Evolutionary conservation across 2,797 vertebrate genomes (phyloP), one percentile per base, ranked within the genome.

Genomic region (Typhlichthys subterraneus): DNA sequence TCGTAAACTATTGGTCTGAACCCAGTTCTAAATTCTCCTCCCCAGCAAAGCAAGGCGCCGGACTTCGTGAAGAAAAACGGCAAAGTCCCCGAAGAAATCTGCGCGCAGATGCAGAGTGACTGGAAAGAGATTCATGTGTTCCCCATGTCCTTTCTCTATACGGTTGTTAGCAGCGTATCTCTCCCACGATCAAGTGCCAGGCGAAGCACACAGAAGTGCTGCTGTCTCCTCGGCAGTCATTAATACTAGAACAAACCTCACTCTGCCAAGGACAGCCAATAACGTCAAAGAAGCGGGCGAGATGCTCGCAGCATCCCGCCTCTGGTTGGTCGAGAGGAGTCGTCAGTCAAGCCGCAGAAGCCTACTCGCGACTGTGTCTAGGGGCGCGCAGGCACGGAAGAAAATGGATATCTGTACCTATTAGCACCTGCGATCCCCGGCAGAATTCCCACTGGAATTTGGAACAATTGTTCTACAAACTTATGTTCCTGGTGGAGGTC

Each of bases 221-320:
- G 93, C 94, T 93, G 94, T 93, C 94, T 89, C 93, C 86, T 91
- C 94, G 65, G 92, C 91, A 90, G 86, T 94, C 94, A 92, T 95
- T 95, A 93, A 93, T 89, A 94, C 93, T 88, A 72, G 89, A 86
- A 82, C 91, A 85, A 63, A 87, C 83, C 91, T 85, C 83, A 65
- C 90, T 94, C 93, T 93, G 92, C 84, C 19, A 90, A 90, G 91
- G 81, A 77, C 77, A 91, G 92, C 95, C 94, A 94, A 92, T 91
- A 74, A 92, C 91, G 81, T 75, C 67, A 53, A 78, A 83, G 92
- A 75, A 89, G 86, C 85, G 70, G 89, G 69, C 83, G 85, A 73
- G 84, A 79, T 59, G 38, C 75, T 82, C 83, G 88, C 86, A 87
- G 90, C 91, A 81, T 91, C 92, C 83, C 63, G 53, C 71, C 87